These are phyloP conservation scores for Sebastes glaucus DNA, from an alignment of 2,797 vertebrate species.

Conservation along the genomic window DNA sequence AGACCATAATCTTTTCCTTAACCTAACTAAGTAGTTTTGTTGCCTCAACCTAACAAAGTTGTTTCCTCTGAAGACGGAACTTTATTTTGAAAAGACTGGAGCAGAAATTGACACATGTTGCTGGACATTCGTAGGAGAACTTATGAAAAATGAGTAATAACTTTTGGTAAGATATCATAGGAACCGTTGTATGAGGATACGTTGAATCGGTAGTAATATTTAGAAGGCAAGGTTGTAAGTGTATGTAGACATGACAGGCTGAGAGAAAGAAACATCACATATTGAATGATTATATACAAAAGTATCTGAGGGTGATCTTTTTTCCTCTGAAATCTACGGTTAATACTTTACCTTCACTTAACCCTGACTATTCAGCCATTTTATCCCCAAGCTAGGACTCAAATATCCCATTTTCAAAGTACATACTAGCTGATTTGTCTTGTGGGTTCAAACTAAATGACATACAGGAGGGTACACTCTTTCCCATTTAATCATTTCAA, in stretches of 20 bases:
- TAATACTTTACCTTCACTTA: neutral
- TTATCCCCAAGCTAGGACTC: neutral
- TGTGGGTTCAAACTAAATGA: neutral
- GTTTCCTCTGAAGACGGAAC: too few species aligned
- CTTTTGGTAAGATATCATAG: too few species aligned
- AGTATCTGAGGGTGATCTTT: neutral
- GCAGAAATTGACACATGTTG: too few species aligned
- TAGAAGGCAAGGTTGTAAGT: neutral
- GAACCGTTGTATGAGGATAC: too few species aligned
- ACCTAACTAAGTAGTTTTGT: too few species aligned
- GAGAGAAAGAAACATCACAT: neutral
- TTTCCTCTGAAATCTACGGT: neutral
- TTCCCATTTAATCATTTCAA: slow-evolving; percentile 52
- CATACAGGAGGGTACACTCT: neutral
- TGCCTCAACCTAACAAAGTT: too few species aligned
- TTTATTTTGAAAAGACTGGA: too few species aligned
- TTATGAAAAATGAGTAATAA: too few species aligned
- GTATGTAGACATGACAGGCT: neutral
- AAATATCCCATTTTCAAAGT: neutral
- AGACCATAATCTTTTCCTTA: too few species aligned
- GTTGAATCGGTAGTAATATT: too few species aligned
- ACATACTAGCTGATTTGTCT: neutral
- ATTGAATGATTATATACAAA: neutral
- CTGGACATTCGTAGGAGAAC: too few species aligned
- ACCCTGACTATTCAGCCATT: neutral